Percentiles rank a stretch among this genome's conserved stretches.
These are phyloP conservation scores for Alloscopus bannaensis DNA, from an alignment of 2,888 invertebrate species.

Conservation along the genomic window DNA sequence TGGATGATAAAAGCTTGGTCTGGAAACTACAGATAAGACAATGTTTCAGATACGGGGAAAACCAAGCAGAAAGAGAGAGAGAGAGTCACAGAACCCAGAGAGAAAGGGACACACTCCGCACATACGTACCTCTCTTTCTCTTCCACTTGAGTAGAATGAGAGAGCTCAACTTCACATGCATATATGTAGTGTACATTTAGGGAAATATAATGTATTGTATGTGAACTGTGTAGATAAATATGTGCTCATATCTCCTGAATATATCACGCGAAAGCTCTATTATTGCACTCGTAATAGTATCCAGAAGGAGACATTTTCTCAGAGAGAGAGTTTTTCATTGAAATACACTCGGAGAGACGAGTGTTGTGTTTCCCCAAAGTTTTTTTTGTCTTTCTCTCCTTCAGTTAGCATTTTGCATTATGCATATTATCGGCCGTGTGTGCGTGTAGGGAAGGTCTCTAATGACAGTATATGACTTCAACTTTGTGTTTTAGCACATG, in stretches of 20 bases:
- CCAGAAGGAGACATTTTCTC: constrained; percentile 63
- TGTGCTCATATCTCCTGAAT: constrained; percentile 52
- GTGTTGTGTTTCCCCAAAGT: constrained; percentile 41
- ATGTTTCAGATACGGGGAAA: constrained; percentile 70
- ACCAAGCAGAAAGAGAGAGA: constrained; percentile 52
- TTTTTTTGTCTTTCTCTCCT: constrained; percentile 38
- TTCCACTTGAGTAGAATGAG: constrained; percentile 51
- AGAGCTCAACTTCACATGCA: too few relatives aligned
- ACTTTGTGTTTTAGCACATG: too few relatives aligned
- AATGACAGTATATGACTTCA: too few relatives aligned
- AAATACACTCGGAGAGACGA: neutral
- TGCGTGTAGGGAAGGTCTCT: too few relatives aligned
- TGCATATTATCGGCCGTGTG: too few relatives aligned
- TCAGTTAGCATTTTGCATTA: too few relatives aligned
- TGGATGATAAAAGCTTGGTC: constrained; percentile 73
- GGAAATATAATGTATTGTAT: constrained; percentile 32
- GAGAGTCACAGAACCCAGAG: constrained; percentile 6
- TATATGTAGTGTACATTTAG: constrained; percentile 15
- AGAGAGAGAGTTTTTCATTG: constrained; percentile 47
- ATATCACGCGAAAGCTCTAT: constrained; percentile 60
- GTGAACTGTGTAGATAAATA: constrained; percentile 59
- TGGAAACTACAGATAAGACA: constrained; percentile 73
- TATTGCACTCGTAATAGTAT: constrained; percentile 61
- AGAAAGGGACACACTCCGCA: constrained; percentile 57
- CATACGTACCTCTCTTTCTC: too few relatives aligned